Evolutionary conservation across 2,888 invertebrate genomes (phyloP).

Genomic region (Ophonus ardosiacus): DNA sequence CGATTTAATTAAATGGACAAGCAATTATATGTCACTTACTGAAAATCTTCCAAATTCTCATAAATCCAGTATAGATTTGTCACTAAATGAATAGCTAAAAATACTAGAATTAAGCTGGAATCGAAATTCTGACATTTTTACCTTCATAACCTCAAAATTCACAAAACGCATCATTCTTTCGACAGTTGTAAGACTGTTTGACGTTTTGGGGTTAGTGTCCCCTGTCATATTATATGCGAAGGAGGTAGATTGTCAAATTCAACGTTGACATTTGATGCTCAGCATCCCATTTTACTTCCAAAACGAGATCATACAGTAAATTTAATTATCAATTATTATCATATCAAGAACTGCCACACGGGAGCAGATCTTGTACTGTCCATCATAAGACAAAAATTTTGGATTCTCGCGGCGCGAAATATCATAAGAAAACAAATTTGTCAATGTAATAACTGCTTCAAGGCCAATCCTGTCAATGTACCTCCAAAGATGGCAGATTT

Average conservation of each 20-base stretch:
- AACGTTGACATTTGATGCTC: background rate
- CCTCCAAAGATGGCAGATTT: background rate
- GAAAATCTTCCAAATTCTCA: background rate
- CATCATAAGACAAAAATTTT: background rate
- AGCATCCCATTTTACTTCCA: background rate
- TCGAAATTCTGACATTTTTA: background rate
- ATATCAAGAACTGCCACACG: no score
- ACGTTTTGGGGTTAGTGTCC: background rate
- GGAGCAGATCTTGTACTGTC: background rate
- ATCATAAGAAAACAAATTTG: background rate
- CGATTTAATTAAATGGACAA: background rate
- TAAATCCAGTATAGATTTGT: background rate
- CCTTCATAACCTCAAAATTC: background rate
- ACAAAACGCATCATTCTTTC: background rate
- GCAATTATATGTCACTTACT: background rate
- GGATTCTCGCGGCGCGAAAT: background rate
- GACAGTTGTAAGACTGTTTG: background rate
- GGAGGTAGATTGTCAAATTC: no score
- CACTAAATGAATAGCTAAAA: background rate
- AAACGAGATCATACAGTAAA: no score
- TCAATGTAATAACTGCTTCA: background rate
- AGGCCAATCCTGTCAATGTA: background rate
- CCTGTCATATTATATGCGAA: background rate
- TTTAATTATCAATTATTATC: no score
- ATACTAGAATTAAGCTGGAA: background rate